A percentile compares a stretch with the other conserved stretches of the same genome.
Evolutionary conservation across 2,797 vertebrate species (phyloP).

Genomic region (Menidia menidia): DNA sequence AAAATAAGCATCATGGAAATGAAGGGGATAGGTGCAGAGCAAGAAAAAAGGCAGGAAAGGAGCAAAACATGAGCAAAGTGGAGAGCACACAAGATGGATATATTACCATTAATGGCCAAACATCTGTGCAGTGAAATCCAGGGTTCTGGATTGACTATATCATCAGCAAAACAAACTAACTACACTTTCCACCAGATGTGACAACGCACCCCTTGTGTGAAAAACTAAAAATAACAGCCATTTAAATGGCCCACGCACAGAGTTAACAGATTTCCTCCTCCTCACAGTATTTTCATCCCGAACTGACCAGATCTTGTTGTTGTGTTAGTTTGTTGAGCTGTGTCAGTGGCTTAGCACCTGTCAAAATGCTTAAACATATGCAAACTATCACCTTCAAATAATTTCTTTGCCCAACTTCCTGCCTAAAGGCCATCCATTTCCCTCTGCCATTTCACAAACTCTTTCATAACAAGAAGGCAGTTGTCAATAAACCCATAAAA

Average conservation of each 20-base stretch:
- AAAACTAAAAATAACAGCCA: not conserved
- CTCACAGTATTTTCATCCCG: not conserved
- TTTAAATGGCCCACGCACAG: not conserved
- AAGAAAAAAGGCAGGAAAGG: constrained; percentile 3
- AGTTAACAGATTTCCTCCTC: not conserved
- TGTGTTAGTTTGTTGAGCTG: constrained; percentile 4
- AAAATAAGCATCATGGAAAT: constrained; percentile 77
- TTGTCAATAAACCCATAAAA: constrained; percentile 24
- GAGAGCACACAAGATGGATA: not conserved
- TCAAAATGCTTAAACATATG: not conserved
- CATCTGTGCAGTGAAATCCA: not conserved
- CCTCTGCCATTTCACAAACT: constrained; percentile 7
- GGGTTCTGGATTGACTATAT: not conserved
- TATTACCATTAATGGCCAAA: not conserved
- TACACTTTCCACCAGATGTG: not conserved
- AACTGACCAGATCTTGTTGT: not conserved
- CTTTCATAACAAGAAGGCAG: constrained; percentile 3
- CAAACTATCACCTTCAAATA: not conserved
- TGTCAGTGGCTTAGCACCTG: not conserved
- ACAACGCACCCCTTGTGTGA: not conserved
- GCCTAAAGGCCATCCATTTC: not conserved
- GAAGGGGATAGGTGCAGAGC: constrained; percentile 18
- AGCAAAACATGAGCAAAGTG: constrained; percentile 11
- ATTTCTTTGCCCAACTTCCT: not conserved
- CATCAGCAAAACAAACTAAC: not conserved